A percentile compares a stretch with the other conserved stretches of the same genome.
These are phyloP conservation scores for Drosophila kanekoi DNA, from an alignment of 2,888 invertebrate genomes.

Conservation along the genomic window DNA sequence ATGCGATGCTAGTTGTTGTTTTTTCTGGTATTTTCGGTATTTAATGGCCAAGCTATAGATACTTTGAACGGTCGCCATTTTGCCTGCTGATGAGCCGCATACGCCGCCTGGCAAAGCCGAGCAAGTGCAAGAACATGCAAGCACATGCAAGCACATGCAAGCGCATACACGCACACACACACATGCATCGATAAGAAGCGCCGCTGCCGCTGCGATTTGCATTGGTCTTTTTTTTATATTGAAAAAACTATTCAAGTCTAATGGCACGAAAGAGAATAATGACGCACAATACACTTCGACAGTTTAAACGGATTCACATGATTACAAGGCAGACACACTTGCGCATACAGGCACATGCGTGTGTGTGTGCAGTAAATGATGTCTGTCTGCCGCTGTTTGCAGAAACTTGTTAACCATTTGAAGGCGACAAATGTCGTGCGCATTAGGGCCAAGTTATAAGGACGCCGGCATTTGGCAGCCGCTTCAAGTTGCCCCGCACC, in stretches of 20 bases:
- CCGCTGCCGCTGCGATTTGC: conserved; percentile 54
- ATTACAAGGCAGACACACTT: conserved; percentile 56
- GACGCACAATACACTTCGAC: conserved; percentile 79
- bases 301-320: conserved; percentile 80
- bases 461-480: conserved; percentile 44
- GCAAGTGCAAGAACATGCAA: conserved; percentile 3
- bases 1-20: background rate
- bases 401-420: conserved; percentile 77
- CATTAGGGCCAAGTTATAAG: conserved; percentile 60
- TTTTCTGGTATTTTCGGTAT: background rate
- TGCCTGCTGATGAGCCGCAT: conserved; percentile 16
- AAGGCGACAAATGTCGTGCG: conserved; percentile 73
- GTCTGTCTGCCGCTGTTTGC: conserved; percentile 62
- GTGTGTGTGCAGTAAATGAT: conserved; percentile 61
- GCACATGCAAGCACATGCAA: background rate
- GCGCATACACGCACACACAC: conserved; percentile 1
- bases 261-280: conserved; percentile 85
- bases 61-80: conserved; percentile 5
- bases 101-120: conserved; percentile 14
- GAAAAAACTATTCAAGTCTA: conserved; percentile 84
- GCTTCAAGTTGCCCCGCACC: conserved; percentile 13
- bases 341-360: conserved; percentile 1
- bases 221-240: conserved; percentile 51
- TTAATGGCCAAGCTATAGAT: conserved; percentile 2
- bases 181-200: conserved; percentile 47